A percentile compares a stretch with the other conserved stretches of the same genome.
phyloP scores from a whole-genome alignment of 2,888 invertebrate genomes.

The Cetonia aurata region DNA sequence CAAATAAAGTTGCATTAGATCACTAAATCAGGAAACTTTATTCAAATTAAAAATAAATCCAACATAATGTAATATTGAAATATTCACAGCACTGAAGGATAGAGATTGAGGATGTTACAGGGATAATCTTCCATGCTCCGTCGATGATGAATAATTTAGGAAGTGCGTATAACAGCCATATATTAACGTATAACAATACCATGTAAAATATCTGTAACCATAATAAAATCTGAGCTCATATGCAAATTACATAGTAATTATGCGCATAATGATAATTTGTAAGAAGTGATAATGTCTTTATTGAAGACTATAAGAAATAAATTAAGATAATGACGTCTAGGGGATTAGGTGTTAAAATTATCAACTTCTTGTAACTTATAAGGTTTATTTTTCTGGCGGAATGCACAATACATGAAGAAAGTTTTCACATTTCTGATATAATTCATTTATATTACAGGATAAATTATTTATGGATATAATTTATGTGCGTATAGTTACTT shows the following conservation, averaged over 20 bases:
- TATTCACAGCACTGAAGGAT: too few relatives aligned
- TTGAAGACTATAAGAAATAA: conserved; percentile 5
- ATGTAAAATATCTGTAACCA: too few relatives aligned
- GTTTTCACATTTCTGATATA: neutral
- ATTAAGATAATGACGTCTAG: conserved; percentile 1
- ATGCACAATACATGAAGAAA: neutral
- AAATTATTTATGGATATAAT: conserved; percentile 27
- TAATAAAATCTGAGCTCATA: conserved; percentile 1
- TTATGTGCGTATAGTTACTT: neutral
- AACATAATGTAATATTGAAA: too few relatives aligned
- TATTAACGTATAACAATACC: too few relatives aligned
- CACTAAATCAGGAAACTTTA: too few relatives aligned
- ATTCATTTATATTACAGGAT: conserved; percentile 2
- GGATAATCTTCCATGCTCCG: too few relatives aligned
- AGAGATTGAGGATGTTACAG: too few relatives aligned
- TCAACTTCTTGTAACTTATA: neutral
- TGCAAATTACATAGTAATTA: conserved; percentile 31
- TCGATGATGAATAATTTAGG: too few relatives aligned
- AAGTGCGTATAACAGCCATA: too few relatives aligned
- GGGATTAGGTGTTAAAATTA: conserved; percentile 20
- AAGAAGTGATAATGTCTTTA: conserved; percentile 31
- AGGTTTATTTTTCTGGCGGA: neutral
- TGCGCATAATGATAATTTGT: conserved; percentile 35
- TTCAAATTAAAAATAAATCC: too few relatives aligned
- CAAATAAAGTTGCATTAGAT: too few relatives aligned